Conservation (phyloP, 2,888 invertebrate species). For the Lepidocyrtoides sp. region DNA sequence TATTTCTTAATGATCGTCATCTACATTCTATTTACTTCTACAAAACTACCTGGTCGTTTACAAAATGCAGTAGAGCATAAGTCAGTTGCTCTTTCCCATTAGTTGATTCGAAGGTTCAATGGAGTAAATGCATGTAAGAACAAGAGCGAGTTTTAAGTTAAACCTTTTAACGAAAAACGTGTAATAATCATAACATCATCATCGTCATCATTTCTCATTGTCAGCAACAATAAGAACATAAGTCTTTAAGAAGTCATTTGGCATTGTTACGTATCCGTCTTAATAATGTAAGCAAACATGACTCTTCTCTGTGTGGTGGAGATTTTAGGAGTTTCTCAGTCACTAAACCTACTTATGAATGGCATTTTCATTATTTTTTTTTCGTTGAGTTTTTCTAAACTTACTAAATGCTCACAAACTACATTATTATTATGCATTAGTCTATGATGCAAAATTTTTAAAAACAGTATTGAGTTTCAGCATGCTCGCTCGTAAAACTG, state of each 20-base stretch:
- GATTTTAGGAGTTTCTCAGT: not conserved
- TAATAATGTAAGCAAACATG: slow-evolving; percentile 40
- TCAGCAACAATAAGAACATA: slow-evolving; percentile 40
- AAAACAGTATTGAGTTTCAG: not conserved
- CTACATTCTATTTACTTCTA: slow-evolving; percentile 52
- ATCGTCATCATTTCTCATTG: slow-evolving; percentile 26
- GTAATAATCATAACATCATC: slow-evolving; percentile 42
- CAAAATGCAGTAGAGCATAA: no score
- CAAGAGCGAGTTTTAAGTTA: not conserved
- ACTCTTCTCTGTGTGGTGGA: slow-evolving; percentile 7
- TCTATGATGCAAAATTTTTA: slow-evolving; percentile 45
- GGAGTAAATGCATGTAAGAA: not conserved
- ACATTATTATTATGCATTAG: slow-evolving; percentile 29
- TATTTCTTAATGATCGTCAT: slow-evolving; percentile 68
- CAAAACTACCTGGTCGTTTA: not conserved
- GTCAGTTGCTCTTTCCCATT: not conserved
- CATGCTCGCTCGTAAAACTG: not conserved
- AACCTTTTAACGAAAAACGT: slow-evolving; percentile 34
- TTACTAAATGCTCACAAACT: no score
- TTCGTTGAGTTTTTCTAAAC: not conserved
- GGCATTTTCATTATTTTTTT: slow-evolving; percentile 30
- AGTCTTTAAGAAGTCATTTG: slow-evolving; percentile 58
- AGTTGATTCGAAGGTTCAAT: slow-evolving; percentile 13
- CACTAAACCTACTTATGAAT: slow-evolving; percentile 46
- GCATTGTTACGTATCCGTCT: slow-evolving; percentile 45